A percentile compares a stretch with the other conserved stretches of the same genome.
phyloP scores from a whole-genome alignment of 2,113 vertebrate genomes.

The Lagopus leucura region DNA sequence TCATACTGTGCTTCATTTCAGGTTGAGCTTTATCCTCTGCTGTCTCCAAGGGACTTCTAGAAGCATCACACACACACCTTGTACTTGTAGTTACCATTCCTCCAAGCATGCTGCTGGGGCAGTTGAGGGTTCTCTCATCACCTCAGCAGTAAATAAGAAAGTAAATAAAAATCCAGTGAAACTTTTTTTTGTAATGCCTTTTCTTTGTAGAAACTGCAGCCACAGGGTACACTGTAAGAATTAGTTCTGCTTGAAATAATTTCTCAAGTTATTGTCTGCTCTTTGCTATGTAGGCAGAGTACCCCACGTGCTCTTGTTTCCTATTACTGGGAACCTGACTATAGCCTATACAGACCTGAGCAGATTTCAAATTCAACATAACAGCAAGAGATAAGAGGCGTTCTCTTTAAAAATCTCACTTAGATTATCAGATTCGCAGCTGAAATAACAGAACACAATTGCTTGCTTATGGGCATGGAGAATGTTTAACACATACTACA shows the following conservation, averaged over 20 bases:
- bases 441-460: not conserved
- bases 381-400: not conserved
- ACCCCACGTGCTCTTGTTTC: not conserved
- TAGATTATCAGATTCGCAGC: not conserved
- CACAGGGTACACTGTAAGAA: not conserved
- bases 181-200: not conserved
- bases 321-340: not conserved
- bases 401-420: not conserved
- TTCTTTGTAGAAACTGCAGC: not conserved
- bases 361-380: not conserved
- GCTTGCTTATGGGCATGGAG: not conserved
- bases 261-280: not conserved
- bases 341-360: not conserved
- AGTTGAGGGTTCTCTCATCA: not conserved
- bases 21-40: not conserved
- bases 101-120: not conserved
- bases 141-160: not conserved
- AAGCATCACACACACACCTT: not conserved
- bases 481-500: not conserved
- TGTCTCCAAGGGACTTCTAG: not conserved
- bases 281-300: not conserved
- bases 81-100: too few relatives aligned
- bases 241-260: too few relatives aligned
- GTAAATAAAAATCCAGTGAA: not conserved
- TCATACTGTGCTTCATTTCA: not conserved